Evolutionary conservation across 2,888 invertebrate genomes (phyloP).

Genomic region (Lasioglossum calceatum): DNA sequence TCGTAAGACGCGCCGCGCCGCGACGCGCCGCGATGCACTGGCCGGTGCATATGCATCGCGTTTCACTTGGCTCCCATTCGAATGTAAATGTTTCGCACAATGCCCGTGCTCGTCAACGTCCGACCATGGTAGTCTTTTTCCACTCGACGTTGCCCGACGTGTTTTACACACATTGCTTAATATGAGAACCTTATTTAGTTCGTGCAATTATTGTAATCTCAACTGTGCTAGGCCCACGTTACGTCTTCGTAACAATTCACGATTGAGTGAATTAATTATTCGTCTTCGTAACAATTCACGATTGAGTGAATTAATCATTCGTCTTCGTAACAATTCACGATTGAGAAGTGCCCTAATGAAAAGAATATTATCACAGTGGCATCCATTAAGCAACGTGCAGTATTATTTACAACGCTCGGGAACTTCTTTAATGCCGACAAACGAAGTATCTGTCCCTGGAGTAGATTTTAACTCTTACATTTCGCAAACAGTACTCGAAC

Average conservation of each 20-base stretch:
- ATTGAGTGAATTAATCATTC: too few species aligned
- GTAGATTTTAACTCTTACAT: too few species aligned
- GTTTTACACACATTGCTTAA: not conserved
- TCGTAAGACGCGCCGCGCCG: conserved; percentile 17
- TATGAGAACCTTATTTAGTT: too few species aligned
- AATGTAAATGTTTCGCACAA: conserved; percentile 49
- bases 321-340: too few species aligned
- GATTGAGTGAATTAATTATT: too few species aligned
- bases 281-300: too few species aligned
- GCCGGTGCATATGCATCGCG: conserved; percentile 53
- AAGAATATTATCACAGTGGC: too few species aligned
- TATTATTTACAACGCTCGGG: not conserved
- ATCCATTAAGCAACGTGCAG: too few species aligned
- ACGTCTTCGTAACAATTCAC: too few species aligned
- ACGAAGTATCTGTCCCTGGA: not conserved
- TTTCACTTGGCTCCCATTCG: conserved; percentile 42
- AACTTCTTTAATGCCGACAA: not conserved
- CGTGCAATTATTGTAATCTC: too few species aligned
- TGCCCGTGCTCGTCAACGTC: not conserved
- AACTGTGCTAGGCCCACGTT: too few species aligned
- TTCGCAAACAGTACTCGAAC: not conserved
- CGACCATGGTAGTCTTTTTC: not conserved
- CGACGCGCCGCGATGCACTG: not conserved
- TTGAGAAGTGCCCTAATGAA: too few species aligned
- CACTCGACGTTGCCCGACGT: not conserved